phyloP scores from a whole-genome alignment of 2,888 invertebrate genomes.

The Allolobophora icterica region DNA sequence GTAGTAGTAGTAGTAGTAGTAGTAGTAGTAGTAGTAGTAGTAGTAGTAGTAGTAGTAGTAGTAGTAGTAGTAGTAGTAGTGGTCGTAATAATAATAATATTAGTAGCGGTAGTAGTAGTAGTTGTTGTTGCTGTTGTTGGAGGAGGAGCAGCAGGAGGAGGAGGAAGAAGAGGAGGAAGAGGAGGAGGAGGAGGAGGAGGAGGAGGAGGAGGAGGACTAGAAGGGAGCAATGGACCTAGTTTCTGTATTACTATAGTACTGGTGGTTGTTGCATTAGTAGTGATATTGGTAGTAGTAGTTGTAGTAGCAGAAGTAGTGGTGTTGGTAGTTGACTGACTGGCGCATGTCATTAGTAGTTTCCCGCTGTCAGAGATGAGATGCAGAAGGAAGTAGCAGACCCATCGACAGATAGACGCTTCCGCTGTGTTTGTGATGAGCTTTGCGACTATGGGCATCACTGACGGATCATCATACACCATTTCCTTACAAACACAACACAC shows the following conservation, averaged over 20 bases:
- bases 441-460: background rate
- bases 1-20: background rate
- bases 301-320: too few relatives aligned
- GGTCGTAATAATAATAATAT: too few relatives aligned
- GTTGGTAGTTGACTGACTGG: background rate
- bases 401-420: background rate
- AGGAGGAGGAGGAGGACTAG: background rate
- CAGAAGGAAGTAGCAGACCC: slow-evolving; percentile 5
- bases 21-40: background rate
- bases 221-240: background rate
- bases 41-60: too few relatives aligned
- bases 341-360: background rate
- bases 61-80: background rate
- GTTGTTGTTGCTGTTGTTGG: background rate
- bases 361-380: background rate
- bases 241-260: too few relatives aligned
- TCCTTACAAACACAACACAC: background rate
- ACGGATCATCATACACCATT: background rate
- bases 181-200: background rate
- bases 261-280: too few relatives aligned
- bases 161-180: too few relatives aligned
- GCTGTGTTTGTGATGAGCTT: background rate
- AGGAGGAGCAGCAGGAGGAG: too few relatives aligned
- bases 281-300: too few relatives aligned
- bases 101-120: too few relatives aligned